Base-by-base conservation (phyloP, 2,888 invertebrate genomes). In the Scelioninae gen. 2 region DNA sequence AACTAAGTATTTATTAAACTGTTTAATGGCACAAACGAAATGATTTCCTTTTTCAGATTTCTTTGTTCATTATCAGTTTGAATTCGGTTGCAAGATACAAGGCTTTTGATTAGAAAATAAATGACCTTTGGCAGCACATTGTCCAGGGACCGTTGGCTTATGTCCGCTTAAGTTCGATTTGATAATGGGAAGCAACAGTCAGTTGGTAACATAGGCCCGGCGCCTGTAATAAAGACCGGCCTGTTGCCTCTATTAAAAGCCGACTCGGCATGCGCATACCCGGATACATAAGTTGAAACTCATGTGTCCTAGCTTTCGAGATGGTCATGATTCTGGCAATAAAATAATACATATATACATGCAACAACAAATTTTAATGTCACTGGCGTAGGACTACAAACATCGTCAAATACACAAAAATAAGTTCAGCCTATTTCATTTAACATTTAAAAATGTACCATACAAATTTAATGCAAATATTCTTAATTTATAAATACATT, bases 161-260 rank as follows among this genome's bases (percentile, higher is more conserved):
- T 9, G 31, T 31, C 9, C 25, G 9, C 31, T 31, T 31, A 31
- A 31, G 31, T 31, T 31, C 25, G 25, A 45, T 22, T 45, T 25
- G 13, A 45, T 25, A 45, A 45, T 13, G 25, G 45, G 45, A 45
- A 22, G 22, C 13, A 48, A 48, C 15, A 31, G 15, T 22, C 46
- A 28, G 25, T 48, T 16, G 16, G 48, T 16, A 31, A 15, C 48
- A n/a, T 31, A 10, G 48, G 10, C 31, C 48, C 31, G 48, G 48
- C 48, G 48, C 31, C 48, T 48, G 31, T 16, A 28, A 15, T 48
- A 48, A 31, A 48, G 31, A 13, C 11, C 7, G 25, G 48, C 31
- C 25, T 31, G 48, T 48, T 48, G 31, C 48, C 48, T 33, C 50
- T 35, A 50, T 50, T 50, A 50, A 50, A 50, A 50, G 18, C 18